Evolutionary conservation across 37 sponge, comb jelly and placozoan genomes (phyloP), one percentile per base, ranked within the genome.

Genomic region (Tethya wilhelma): DNA sequence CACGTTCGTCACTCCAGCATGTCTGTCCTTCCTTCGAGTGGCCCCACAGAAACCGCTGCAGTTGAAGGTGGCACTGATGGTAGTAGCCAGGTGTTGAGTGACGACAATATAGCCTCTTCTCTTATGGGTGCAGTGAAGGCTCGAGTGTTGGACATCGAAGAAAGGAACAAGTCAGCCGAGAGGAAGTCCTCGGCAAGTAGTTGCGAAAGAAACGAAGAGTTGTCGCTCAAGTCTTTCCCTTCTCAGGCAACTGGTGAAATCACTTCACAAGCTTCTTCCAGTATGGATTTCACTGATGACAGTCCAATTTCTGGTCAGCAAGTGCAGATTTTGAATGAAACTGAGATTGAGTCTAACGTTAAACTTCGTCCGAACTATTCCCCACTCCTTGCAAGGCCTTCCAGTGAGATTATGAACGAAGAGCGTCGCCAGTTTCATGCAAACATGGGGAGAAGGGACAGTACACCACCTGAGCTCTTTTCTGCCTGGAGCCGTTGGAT

Each of bases 121-220:
- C 62, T 75, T 11, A 40, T 28, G 5, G 82, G 82, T 44, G 82
- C 71, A 12, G 82, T 81, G 46, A 71, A 44, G 25, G 82, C 82
- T 17, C 39, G 59, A 6, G 45, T 81, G 1, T 63, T 36, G n/a
- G 73, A 81, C 49, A 81, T 81, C 22, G 82, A 79, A 26, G 78
- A 70, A 59, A 81, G 34, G 45, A 81, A 68, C 42, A 67, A 45
- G n/a, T n/a, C n/a, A n/a, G n/a, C n/a, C n/a, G n/a, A n/a, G n/a
- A n/a, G n/a, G n/a, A n/a, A n/a, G n/a, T n/a, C n/a, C n/a, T n/a
- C n/a, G n/a, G n/a, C n/a, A n/a, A n/a, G n/a, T n/a, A n/a, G n/a
- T n/a, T n/a, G n/a, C n/a, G n/a, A n/a, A n/a, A n/a, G n/a, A n/a
- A n/a, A n/a, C n/a, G n/a, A n/a, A n/a, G n/a, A n/a, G n/a, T n/a